These are phyloP conservation scores for Diarsia dahlii DNA, from an alignment of 2,888 invertebrate genomes.

Conservation along the genomic window DNA sequence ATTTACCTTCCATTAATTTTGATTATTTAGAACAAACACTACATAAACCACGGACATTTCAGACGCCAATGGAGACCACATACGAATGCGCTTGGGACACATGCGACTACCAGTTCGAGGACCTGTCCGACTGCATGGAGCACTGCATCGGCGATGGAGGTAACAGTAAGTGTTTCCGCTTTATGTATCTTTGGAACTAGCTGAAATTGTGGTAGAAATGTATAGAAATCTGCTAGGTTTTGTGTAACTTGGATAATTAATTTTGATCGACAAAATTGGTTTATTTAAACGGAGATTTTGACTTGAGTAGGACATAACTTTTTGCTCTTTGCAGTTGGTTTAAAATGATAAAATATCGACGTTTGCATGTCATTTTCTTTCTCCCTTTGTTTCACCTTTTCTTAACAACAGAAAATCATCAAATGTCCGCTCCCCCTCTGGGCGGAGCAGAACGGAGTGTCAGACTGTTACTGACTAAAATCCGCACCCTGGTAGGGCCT, in stretches of 20 bases:
- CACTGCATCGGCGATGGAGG: slow-evolving; percentile 96
- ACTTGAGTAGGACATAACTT: background rate
- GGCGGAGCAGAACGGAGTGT: too few relatives aligned
- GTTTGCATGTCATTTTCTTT: background rate
- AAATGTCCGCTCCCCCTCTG: too few relatives aligned
- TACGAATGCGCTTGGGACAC: slow-evolving; percentile 97
- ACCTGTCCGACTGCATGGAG: slow-evolving; percentile 96
- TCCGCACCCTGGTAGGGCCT: too few relatives aligned
- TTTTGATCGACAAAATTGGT: background rate
- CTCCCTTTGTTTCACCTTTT: background rate
- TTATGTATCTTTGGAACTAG: slow-evolving; percentile 46
- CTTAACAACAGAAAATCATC: too few relatives aligned
- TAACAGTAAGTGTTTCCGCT: slow-evolving; percentile 91
- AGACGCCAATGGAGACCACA: slow-evolving; percentile 90
- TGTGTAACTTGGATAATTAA: background rate
- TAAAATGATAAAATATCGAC: background rate
- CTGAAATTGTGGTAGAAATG: background rate
- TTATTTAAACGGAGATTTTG: background rate
- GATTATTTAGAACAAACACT: background rate
- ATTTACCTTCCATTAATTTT: background rate
- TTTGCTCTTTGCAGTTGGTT: background rate
- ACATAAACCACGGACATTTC: slow-evolving; percentile 9
- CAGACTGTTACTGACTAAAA: too few relatives aligned
- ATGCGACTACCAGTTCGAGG: slow-evolving; percentile 98
- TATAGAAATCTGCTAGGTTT: background rate